phyloP scores from a whole-genome alignment of 2,888 invertebrate species.

The Melanargia galathea region DNA sequence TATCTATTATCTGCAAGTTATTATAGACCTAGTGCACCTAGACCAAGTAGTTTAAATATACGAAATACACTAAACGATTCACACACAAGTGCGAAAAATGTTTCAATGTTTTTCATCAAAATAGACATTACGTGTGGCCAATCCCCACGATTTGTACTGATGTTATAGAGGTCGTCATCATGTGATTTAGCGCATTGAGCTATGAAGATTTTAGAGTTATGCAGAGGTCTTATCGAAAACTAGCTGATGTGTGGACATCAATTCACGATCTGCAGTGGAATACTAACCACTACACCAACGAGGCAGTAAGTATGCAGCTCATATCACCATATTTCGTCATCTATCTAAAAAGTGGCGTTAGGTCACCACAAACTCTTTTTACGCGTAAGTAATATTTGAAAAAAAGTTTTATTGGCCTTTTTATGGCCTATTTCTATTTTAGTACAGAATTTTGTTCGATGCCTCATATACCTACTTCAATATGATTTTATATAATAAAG shows the following conservation, averaged over 20 bases:
- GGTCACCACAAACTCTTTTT: background rate
- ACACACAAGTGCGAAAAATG: background rate
- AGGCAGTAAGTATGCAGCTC: too few species aligned
- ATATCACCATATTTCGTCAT: too few species aligned
- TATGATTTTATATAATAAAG: too few species aligned
- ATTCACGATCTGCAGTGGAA: background rate
- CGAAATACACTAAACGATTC: background rate
- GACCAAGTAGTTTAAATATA: background rate
- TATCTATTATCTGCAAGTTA: background rate
- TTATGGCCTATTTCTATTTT: background rate
- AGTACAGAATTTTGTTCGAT: background rate
- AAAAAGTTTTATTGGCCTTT: background rate
- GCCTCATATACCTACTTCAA: too few species aligned
- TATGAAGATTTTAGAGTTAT: background rate
- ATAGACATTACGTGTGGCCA: conserved; percentile 14
- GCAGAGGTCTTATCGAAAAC: conserved; percentile 3
- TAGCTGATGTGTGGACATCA: background rate
- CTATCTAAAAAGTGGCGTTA: background rate
- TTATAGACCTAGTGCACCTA: background rate
- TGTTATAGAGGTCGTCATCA: background rate
- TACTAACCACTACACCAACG: too few species aligned
- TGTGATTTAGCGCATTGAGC: conserved; percentile 9
- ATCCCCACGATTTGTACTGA: background rate
- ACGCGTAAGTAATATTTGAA: background rate
- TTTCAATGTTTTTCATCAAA: conserved; percentile 8